phyloP scores from a whole-genome alignment of 2,797 vertebrate genomes.

The Aldrovandia affinis region DNA sequence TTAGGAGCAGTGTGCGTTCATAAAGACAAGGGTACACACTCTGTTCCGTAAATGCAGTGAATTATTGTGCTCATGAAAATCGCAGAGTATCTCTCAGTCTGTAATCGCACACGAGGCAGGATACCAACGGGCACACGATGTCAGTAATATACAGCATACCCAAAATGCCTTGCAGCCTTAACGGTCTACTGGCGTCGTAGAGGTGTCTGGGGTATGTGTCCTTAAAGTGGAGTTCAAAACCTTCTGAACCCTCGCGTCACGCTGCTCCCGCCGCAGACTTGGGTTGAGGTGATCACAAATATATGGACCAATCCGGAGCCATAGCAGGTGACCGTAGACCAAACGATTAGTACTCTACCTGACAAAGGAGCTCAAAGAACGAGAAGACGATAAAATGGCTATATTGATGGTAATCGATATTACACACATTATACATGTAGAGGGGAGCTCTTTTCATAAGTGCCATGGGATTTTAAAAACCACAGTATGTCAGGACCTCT shows the following conservation, averaged over 20 bases:
- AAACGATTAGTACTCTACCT: neutral
- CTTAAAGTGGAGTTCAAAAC: neutral
- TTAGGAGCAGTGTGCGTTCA: neutral
- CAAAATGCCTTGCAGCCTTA: neutral
- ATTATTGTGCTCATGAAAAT: neutral
- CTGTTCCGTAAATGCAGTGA: neutral
- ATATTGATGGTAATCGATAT: too few relatives aligned
- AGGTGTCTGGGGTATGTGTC: neutral
- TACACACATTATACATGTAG: too few relatives aligned
- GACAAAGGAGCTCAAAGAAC: too few relatives aligned
- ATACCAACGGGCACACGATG: neutral
- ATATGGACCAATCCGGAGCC: neutral
- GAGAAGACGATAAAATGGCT: too few relatives aligned
- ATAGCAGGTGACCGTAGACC: neutral
- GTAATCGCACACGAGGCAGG: neutral
- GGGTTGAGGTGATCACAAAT: neutral
- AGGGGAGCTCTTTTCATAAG: too few relatives aligned
- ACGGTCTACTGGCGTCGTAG: neutral
- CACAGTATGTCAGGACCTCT: too few relatives aligned
- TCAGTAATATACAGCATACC: neutral
- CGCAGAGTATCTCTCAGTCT: neutral
- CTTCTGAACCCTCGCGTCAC: neutral
- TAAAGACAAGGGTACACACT: neutral
- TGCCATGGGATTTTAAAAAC: too few relatives aligned
- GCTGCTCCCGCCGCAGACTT: neutral